These are phyloP conservation scores for Eupithecia insigniata DNA, from an alignment of 2,888 invertebrate species.

Conservation along the genomic window DNA sequence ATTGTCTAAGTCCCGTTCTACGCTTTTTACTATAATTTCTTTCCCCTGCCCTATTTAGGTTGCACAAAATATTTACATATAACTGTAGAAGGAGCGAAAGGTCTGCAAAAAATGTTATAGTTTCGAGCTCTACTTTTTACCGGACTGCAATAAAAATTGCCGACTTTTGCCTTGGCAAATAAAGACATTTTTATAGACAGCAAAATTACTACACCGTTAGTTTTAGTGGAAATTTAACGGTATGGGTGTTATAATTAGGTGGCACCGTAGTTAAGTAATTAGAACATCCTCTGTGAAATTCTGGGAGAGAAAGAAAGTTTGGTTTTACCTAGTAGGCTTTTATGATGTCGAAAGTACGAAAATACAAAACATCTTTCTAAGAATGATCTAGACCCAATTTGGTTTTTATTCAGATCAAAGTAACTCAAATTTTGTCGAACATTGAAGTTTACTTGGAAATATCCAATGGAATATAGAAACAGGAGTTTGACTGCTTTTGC, in stretches of 20 bases:
- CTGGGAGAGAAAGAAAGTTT: constrained; percentile 27
- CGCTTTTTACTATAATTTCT: constrained; percentile 61
- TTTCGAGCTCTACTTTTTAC: constrained; percentile 79
- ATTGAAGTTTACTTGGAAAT: neutral
- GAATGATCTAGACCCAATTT: neutral
- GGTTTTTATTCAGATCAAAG: neutral
- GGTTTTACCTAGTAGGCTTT: constrained; percentile 13
- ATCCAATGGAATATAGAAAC: neutral
- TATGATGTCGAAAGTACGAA: constrained; percentile 2
- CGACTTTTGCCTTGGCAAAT: constrained; percentile 68
- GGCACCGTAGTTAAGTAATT: constrained; percentile 33
- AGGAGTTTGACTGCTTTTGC: constrained; percentile 16
- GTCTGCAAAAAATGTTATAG: constrained; percentile 63
- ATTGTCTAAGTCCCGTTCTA: constrained; percentile 54
- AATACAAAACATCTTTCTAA: constrained; percentile 9
- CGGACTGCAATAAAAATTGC: constrained; percentile 62
- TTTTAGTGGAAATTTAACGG: constrained; percentile 44
- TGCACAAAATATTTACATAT: constrained; percentile 64
- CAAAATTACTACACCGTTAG: constrained; percentile 55
- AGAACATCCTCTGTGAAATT: constrained; percentile 30
- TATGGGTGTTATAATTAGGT: constrained; percentile 34
- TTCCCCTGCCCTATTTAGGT: constrained; percentile 57
- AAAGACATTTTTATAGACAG: constrained; percentile 72
- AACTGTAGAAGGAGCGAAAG: constrained; percentile 62
- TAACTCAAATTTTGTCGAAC: neutral